phyloP scores from a whole-genome alignment of 37 sponge, comb jelly and placozoan species.

The Geodia barretti region DNA sequence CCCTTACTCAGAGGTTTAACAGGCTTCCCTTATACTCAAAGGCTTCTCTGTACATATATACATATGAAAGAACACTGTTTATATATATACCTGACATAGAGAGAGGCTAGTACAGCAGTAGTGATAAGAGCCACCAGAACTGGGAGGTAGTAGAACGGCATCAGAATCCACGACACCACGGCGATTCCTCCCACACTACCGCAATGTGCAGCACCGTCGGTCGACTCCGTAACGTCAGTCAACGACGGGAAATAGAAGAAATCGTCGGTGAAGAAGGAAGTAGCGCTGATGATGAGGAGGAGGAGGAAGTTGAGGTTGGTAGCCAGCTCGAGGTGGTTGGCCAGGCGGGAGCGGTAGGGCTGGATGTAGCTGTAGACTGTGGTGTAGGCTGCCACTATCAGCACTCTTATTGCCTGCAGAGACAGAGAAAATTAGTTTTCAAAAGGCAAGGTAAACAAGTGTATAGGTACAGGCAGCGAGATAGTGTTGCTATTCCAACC shows the following conservation, averaged over 20 bases:
- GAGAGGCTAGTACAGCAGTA: background rate
- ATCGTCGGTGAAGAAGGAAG: conserved; percentile 11
- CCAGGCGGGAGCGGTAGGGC: conserved; percentile 37
- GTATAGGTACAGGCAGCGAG: background rate
- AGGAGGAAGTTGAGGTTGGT: conserved; percentile 28
- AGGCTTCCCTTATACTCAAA: no score
- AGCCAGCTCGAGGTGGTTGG: conserved; percentile 39
- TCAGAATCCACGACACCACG: conserved; percentile 21
- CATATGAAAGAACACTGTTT: no score
- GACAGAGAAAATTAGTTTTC: background rate
- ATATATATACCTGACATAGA: background rate
- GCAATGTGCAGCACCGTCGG: background rate
- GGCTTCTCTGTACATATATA: no score
- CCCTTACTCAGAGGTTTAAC: no score
- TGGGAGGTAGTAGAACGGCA: conserved; percentile 58
- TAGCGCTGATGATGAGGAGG: conserved; percentile 31
- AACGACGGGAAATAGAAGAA: background rate
- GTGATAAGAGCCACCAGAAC: conserved; percentile 3
- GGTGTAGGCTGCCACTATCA: conserved; percentile 19
- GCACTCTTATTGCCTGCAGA: conserved; percentile 16
- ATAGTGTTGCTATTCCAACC: background rate
- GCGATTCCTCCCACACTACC: conserved; percentile 1
- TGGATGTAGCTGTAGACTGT: conserved; percentile 38
- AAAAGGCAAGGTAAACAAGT: background rate
- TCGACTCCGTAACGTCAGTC: background rate